Conservation (phyloP, 2,113 vertebrate genomes). For the Onychostruthus taczanowskii region DNA sequence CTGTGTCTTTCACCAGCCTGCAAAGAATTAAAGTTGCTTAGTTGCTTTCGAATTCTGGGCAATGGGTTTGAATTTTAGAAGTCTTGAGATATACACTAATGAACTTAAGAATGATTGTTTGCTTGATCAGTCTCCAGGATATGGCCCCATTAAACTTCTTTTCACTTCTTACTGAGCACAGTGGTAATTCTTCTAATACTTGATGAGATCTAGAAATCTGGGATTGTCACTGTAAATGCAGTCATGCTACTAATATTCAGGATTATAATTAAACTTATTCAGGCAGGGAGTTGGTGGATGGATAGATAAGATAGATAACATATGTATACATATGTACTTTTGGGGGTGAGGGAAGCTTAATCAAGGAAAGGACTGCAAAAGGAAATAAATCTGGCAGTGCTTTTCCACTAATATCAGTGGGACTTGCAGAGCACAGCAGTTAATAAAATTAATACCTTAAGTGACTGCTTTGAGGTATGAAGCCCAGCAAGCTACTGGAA, state of each 20-base stretch:
- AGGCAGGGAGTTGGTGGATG: not conserved
- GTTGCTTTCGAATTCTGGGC: not conserved
- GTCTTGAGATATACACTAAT: not conserved
- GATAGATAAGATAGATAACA: not conserved
- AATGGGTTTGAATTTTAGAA: not conserved
- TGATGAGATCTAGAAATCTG: not conserved
- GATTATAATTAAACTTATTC: not conserved
- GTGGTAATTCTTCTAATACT: not conserved
- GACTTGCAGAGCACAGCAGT: not conserved
- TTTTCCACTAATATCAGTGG: not conserved
- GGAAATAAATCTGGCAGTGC: not conserved
- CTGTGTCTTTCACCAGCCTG: not conserved
- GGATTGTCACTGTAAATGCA: not conserved
- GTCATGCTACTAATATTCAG: not conserved
- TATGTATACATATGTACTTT: not conserved
- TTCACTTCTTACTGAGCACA: not conserved
- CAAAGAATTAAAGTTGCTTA: not conserved
- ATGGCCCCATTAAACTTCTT: not conserved
- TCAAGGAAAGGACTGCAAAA: not conserved
- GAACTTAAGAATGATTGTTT: not conserved
- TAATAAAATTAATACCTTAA: not conserved
- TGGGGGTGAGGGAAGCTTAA: not conserved
- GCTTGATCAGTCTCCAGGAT: not conserved
- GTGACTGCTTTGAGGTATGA: not conserved
- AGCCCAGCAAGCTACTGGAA: not conserved